phyloP scores from a whole-genome alignment of 2,797 vertebrate genomes.

The Phyllotis vaccarum region DNA sequence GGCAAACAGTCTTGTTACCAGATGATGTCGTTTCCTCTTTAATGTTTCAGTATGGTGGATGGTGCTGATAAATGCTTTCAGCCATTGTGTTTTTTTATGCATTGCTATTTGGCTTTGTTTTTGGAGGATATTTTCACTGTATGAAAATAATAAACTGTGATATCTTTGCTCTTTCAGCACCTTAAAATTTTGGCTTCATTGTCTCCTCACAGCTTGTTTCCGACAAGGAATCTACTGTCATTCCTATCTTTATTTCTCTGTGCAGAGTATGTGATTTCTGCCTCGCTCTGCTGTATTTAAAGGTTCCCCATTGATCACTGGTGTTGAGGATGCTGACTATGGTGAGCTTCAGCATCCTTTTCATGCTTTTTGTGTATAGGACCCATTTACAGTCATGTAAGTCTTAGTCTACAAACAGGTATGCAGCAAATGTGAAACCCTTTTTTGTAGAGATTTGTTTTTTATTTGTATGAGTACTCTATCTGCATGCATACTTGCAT shows the following conservation, averaged over 20 bases:
- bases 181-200: background rate
- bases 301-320: conserved; percentile 39
- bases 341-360: background rate
- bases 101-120: conserved; percentile 12
- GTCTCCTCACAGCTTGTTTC: background rate
- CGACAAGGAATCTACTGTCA: background rate
- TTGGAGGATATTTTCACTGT: background rate
- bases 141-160: background rate
- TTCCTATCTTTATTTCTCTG: conserved; percentile 2
- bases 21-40: conserved; percentile 9
- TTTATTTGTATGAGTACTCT: no score
- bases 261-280: background rate
- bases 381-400: background rate
- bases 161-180: background rate
- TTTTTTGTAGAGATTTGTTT: background rate
- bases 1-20: background rate
- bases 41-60: background rate
- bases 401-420: conserved; percentile 44
- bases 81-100: conserved; percentile 8
- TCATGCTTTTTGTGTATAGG: background rate
- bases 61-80: conserved; percentile 7
- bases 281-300: background rate
- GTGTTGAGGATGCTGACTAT: conserved; percentile 31
- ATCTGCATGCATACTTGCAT: no score
- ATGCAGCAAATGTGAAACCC: conserved; percentile 18